These are phyloP conservation scores for Ibidorhyncha struthersii DNA, from an alignment of 2,113 vertebrate species.

Conservation along the genomic window DNA sequence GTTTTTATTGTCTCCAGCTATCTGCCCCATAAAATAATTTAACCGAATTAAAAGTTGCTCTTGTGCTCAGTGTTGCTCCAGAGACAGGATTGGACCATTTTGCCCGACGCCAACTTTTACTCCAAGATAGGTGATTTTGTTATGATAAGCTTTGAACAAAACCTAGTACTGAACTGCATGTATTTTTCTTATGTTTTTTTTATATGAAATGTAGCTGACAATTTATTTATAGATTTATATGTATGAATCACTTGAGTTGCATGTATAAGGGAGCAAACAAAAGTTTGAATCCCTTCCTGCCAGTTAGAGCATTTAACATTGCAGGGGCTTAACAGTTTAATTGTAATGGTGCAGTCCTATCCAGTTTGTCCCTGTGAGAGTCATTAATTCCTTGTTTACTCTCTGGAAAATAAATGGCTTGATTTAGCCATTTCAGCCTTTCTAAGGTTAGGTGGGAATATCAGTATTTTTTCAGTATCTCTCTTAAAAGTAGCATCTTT, in stretches of 20 bases:
- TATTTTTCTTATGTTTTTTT: background rate
- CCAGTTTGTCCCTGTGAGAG: background rate
- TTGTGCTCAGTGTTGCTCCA: background rate
- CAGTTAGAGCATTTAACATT: background rate
- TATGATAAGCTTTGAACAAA: background rate
- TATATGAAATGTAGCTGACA: background rate
- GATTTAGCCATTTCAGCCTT: background rate
- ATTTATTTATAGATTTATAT: background rate
- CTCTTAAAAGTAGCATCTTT: background rate
- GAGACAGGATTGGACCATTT: background rate
- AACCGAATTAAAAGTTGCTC: background rate
- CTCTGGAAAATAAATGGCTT: background rate
- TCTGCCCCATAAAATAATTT: background rate
- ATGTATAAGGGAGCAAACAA: background rate
- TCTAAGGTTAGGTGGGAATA: background rate
- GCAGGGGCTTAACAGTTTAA: background rate
- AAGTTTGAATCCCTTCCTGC: background rate
- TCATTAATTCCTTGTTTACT: background rate
- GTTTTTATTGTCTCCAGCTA: constrained; percentile 16
- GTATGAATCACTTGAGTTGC: background rate
- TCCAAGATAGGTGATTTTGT: background rate
- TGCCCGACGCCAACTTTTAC: background rate
- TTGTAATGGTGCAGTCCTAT: background rate
- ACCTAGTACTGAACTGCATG: background rate
- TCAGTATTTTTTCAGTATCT: background rate